Evolutionary conservation across 2,888 invertebrate genomes (phyloP).

Genomic region (Sepioteuthis lessoniana): DNA sequence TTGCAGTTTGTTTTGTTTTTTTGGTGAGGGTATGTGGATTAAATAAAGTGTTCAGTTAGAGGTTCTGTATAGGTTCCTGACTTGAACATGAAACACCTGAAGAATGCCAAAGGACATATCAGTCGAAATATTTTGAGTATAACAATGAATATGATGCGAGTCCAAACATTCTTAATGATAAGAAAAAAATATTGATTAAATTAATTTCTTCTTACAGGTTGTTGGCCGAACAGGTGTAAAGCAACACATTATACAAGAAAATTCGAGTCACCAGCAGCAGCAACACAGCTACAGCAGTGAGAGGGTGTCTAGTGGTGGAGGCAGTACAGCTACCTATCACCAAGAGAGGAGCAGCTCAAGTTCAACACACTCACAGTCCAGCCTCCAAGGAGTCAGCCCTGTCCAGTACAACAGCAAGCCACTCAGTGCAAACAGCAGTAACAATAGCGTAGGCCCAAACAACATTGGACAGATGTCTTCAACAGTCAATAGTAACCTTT

Average conservation of each 20-base stretch:
- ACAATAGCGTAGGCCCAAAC: constrained; percentile 6
- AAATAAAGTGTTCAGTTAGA: too few relatives aligned
- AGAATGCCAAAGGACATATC: too few relatives aligned
- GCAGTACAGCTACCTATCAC: constrained; percentile 40
- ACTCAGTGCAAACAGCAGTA: background rate
- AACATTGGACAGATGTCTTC: constrained; percentile 53
- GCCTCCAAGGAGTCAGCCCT: constrained; percentile 37
- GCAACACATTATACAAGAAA: constrained; percentile 40
- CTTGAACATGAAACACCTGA: too few relatives aligned
- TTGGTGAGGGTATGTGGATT: too few relatives aligned
- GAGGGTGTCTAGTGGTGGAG: background rate
- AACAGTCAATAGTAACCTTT: constrained; percentile 82
- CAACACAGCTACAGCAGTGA: constrained; percentile 45
- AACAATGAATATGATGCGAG: too few relatives aligned
- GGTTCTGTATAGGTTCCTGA: too few relatives aligned
- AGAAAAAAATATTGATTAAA: too few relatives aligned
- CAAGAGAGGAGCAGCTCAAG: constrained; percentile 41
- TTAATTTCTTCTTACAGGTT: background rate
- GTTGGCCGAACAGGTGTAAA: background rate
- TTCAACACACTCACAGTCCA: constrained; percentile 36
- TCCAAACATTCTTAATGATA: too few relatives aligned
- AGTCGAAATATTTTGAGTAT: too few relatives aligned
- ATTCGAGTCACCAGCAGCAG: constrained; percentile 14
- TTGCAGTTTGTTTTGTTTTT: too few relatives aligned
- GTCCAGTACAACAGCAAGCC: constrained; percentile 38